phyloP scores from a whole-genome alignment of 2,797 vertebrate genomes.

The Pteropus rufus region DNA sequence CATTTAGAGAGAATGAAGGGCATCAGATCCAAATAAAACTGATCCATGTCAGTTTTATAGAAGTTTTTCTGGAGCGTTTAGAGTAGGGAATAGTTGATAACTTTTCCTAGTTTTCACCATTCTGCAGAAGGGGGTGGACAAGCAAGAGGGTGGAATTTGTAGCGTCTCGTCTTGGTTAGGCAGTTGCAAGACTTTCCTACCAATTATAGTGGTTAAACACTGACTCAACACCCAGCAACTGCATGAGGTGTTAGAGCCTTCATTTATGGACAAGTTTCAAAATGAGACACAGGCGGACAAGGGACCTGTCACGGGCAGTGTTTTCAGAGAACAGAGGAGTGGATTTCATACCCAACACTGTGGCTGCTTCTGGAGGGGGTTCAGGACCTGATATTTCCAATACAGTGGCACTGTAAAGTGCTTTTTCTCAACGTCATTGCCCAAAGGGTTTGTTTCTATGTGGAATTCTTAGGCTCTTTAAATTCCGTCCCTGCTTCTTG shows the following conservation, averaged over 20 bases:
- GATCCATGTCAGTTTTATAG: neutral
- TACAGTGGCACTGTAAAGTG: neutral
- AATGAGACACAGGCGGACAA: neutral
- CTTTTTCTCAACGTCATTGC: neutral
- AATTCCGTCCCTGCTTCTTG: neutral
- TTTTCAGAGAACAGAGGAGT: neutral
- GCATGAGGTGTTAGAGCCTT: neutral
- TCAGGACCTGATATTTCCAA: neutral
- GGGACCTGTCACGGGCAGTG: neutral
- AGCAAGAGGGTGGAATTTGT: neutral
- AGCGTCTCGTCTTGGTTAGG: neutral
- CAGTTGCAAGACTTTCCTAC: neutral
- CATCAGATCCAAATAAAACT: neutral
- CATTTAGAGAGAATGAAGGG: neutral
- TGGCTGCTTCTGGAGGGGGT: neutral
- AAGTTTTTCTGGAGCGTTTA: neutral
- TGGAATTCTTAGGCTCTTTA: neutral
- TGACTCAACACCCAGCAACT: neutral
- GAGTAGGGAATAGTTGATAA: neutral
- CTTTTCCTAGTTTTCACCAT: neutral
- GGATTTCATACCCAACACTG: neutral
- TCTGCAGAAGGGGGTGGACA: neutral
- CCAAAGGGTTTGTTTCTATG: neutral
- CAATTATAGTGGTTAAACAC: neutral
- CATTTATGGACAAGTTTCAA: neutral